phyloP scores from a whole-genome alignment of 2,888 invertebrate genomes.

The Leptopilina myrica region DNA sequence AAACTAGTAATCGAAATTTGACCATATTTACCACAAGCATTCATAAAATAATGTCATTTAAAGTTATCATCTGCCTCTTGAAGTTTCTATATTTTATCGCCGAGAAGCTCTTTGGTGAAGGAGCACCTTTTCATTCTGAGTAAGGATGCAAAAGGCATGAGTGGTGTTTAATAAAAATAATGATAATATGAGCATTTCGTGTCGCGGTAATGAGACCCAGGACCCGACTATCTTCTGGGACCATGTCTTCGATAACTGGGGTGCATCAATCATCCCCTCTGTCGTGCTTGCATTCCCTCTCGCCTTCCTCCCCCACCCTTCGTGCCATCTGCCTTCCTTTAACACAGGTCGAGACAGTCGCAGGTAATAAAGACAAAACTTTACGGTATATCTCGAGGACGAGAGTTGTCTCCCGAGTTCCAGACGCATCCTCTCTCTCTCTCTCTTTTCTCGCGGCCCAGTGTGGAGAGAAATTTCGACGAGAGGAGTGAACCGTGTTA shows the following conservation, averaged over 20 bases:
- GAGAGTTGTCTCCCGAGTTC: conserved; percentile 42
- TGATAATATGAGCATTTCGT: conserved; percentile 76
- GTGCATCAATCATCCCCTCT: conserved; percentile 61
- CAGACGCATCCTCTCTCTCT: conserved; percentile 1
- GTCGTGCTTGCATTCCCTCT: conserved; percentile 10
- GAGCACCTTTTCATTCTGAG: conserved; percentile 37
- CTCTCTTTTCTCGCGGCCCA: no score
- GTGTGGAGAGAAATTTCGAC: conserved; percentile 48
- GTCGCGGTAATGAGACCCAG: conserved; percentile 71
- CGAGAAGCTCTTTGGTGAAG: conserved; percentile 26
- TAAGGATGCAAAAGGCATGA: conserved; percentile 44
- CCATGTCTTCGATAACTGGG: conserved; percentile 66
- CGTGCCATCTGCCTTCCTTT: conserved; percentile 20
- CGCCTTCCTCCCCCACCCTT: not conserved
- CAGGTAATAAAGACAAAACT: conserved; percentile 68
- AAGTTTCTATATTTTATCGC: conserved; percentile 16
- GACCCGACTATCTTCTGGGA: conserved; percentile 60
- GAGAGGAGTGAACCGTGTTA: conserved; percentile 54
- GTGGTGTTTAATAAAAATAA: conserved; percentile 74
- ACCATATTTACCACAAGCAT: no score
- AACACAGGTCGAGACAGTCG: conserved; percentile 52
- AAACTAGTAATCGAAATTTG: no score
- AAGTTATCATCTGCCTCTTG: conserved; percentile 13
- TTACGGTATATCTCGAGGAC: conserved; percentile 52
- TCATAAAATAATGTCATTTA: conserved; percentile 14